A percentile compares a stretch with the other conserved stretches of the same genome.
Evolutionary conservation across 2,797 vertebrate genomes (phyloP).

Genomic region (Bovichtus diacanthus): DNA sequence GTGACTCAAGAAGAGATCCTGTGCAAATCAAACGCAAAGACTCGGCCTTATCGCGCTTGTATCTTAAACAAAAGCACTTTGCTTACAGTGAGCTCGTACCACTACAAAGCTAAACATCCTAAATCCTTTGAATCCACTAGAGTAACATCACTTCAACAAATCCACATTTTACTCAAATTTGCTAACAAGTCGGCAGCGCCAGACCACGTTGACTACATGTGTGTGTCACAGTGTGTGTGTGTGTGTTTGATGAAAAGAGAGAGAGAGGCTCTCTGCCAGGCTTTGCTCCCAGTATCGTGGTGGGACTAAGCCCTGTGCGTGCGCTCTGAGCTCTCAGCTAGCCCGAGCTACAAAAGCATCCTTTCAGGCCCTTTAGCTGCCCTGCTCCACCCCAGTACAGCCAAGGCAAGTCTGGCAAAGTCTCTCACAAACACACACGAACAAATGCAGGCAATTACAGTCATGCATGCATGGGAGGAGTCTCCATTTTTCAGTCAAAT

Average conservation of each 20-base stretch:
- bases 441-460: constrained; percentile 42
- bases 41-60: constrained; percentile 47
- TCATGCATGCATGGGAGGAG: constrained; percentile 32
- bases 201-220: constrained; percentile 52
- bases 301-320: constrained; percentile 78
- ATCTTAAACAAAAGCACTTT: constrained; percentile 57
- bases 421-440: constrained; percentile 33
- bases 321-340: constrained; percentile 67
- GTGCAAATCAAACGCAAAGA: constrained; percentile 35
- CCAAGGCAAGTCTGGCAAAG: constrained; percentile 62
- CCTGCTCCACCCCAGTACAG: constrained; percentile 69
- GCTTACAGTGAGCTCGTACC: constrained; percentile 35
- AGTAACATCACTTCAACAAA: constrained; percentile 47
- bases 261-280: constrained; percentile 60
- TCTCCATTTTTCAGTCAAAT: neutral
- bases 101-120: constrained; percentile 34
- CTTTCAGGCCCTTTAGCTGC: constrained; percentile 75
- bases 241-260: constrained; percentile 56
- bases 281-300: constrained; percentile 66
- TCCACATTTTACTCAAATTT: constrained; percentile 58
- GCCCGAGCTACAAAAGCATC: constrained; percentile 75
- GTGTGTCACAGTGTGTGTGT: constrained; percentile 40
- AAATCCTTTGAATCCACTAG: constrained; percentile 40
- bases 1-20: constrained; percentile 32
- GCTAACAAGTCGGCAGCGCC: constrained; percentile 48